Conservation (phyloP, 2,113 vertebrate genomes). For the Vulpes lagopus region DNA sequence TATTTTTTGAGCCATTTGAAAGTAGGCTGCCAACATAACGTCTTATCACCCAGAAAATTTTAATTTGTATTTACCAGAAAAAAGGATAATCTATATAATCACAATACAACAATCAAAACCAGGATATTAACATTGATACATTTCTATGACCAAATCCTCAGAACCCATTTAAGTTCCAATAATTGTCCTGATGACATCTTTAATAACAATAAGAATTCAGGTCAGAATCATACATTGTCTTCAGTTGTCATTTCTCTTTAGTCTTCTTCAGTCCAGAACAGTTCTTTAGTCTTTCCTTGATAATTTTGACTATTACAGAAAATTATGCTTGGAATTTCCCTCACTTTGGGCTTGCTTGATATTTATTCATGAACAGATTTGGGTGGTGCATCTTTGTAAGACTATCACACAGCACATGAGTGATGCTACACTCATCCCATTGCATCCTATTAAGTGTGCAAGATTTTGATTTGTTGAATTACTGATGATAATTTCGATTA, state of each 20-base stretch:
- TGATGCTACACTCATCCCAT: not conserved
- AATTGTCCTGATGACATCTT: not conserved
- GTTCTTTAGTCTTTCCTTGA: not conserved
- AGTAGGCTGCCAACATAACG: not conserved
- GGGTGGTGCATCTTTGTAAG: not conserved
- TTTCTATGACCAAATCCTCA: not conserved
- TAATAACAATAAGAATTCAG: not conserved
- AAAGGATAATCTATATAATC: not conserved
- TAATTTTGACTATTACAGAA: not conserved
- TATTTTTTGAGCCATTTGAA: not conserved
- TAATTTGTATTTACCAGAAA: not conserved
- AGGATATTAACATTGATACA: not conserved
- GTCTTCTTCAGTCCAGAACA: not conserved
- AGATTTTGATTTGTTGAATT: not conserved
- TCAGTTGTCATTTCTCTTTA: not conserved
- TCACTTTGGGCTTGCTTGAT: not conserved
- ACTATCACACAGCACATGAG: not conserved
- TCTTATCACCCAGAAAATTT: not conserved
- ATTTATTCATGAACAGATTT: not conserved
- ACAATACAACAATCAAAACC: not conserved
- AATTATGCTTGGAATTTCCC: not conserved
- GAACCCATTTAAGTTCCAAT: not conserved
- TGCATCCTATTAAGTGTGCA: not conserved
- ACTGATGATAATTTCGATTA: not conserved
- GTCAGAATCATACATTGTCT: not conserved